A percentile compares a stretch with the other conserved stretches of the same genome.
Evolutionary conservation across 2,888 invertebrate genomes (phyloP).

Genomic region (Cyaniris semiargus): DNA sequence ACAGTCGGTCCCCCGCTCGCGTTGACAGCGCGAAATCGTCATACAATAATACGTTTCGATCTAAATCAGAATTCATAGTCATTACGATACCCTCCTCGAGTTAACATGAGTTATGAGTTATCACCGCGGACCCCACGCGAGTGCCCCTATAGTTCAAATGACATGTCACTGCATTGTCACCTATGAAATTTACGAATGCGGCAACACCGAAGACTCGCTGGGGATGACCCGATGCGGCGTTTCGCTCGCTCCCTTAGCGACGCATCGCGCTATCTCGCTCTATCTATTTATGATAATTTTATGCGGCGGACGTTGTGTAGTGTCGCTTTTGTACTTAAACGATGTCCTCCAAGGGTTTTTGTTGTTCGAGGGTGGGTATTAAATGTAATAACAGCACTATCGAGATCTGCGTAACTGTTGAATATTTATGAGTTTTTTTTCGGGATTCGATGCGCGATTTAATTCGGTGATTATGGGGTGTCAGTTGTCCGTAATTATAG

Average conservation of each 20-base stretch:
- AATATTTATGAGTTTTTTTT: slow-evolving; percentile 68
- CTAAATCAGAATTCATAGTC: slow-evolving; percentile 64
- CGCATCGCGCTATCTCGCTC: slow-evolving; percentile 49
- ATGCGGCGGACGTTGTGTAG: slow-evolving; percentile 61
- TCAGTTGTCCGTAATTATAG: slow-evolving; percentile 69
- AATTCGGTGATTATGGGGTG: slow-evolving; percentile 65
- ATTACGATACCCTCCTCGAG: slow-evolving; percentile 60
- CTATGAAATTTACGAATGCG: slow-evolving; percentile 68
- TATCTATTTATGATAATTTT: slow-evolving; percentile 78
- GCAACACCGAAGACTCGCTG: slow-evolving; percentile 49
- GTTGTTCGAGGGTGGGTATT: slow-evolving; percentile 64
- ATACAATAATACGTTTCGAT: slow-evolving; percentile 64
- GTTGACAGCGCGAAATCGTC: slow-evolving; percentile 55
- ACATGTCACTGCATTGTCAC: slow-evolving; percentile 74
- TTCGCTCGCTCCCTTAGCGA: slow-evolving; percentile 36
- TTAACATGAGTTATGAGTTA: slow-evolving; percentile 75
- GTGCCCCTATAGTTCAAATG: slow-evolving; percentile 70
- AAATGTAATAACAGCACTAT: slow-evolving; percentile 58
- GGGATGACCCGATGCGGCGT: slow-evolving; percentile 51
- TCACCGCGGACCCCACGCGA: slow-evolving; percentile 59
- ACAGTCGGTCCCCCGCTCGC: slow-evolving; percentile 46
- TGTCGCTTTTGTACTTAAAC: slow-evolving; percentile 71
- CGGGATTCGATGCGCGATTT: slow-evolving; percentile 53
- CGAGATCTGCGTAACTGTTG: slow-evolving; percentile 53
- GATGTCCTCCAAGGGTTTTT: slow-evolving; percentile 65